Evolutionary conservation across 2,888 invertebrate species (phyloP).

Genomic region (Dicranocentrus wangi): DNA sequence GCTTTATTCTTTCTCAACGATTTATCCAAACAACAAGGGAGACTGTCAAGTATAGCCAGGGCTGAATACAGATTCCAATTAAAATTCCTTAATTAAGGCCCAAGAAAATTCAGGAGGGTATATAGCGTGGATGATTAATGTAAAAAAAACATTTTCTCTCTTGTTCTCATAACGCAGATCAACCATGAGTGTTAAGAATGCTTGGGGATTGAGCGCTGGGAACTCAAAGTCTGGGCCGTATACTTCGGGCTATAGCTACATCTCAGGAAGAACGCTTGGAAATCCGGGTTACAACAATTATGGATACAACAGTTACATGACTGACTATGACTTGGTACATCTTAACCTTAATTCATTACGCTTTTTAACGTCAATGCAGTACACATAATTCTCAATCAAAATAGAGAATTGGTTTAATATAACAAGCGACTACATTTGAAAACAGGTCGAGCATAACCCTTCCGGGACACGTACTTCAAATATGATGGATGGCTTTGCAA

Average conservation of each 20-base stretch:
- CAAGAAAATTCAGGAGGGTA: neutral
- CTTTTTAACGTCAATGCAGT: no score
- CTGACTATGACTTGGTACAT: slow-evolving; percentile 37
- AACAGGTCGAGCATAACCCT: no score
- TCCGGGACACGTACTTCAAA: no score
- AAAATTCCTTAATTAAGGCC: slow-evolving; percentile 15
- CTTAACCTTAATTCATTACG: no score
- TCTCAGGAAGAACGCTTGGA: slow-evolving; percentile 23
- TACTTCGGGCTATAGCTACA: slow-evolving; percentile 48
- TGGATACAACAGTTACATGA: slow-evolving; percentile 27
- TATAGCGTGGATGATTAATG: no score
- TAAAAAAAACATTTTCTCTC: neutral
- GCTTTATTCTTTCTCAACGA: no score
- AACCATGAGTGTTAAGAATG: slow-evolving; percentile 33
- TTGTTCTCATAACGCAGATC: slow-evolving; percentile 6
- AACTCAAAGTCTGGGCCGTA: slow-evolving; percentile 44
- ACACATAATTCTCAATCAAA: no score
- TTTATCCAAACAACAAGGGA: no score
- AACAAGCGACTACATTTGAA: no score
- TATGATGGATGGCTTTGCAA: neutral
- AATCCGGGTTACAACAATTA: neutral
- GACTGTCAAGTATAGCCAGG: neutral
- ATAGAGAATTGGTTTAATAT: no score
- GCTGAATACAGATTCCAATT: neutral
- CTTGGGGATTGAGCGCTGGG: slow-evolving; percentile 48